phyloP scores from a whole-genome alignment of 2,797 vertebrate species.

The Enteromius mattozi region DNA sequence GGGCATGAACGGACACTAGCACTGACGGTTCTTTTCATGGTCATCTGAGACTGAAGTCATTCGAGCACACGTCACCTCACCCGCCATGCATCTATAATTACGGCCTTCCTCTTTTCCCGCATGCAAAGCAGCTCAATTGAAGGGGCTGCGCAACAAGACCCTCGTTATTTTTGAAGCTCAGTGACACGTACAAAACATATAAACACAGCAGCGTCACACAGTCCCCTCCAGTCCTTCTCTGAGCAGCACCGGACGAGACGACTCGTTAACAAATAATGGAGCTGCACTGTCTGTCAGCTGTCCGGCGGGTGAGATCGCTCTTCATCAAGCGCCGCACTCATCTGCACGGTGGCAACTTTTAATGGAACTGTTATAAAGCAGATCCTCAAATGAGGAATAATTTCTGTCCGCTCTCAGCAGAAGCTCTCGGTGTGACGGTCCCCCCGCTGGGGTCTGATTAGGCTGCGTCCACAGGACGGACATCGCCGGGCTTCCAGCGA shows the following conservation, averaged over 20 bases:
- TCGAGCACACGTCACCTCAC: constrained; percentile 92
- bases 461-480: constrained; percentile 85
- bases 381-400: constrained; percentile 91
- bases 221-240: background rate
- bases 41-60: constrained; percentile 83
- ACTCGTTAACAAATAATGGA: background rate
- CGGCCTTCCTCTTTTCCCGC: constrained; percentile 81
- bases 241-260: background rate
- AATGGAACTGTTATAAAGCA: constrained; percentile 94
- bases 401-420: constrained; percentile 88
- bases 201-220: constrained; percentile 31
- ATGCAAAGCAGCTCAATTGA: background rate
- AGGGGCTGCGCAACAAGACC: constrained; percentile 88
- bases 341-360: constrained; percentile 82
- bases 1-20: background rate
- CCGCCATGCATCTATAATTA: constrained; percentile 93
- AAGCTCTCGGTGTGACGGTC: constrained; percentile 84
- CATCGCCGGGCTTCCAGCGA: constrained; percentile 83
- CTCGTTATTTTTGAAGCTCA: constrained; percentile 69
- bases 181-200: constrained; percentile 26
- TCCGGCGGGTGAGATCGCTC: constrained; percentile 64
- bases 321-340: constrained; percentile 83
- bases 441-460: constrained; percentile 91
- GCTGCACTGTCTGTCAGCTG: constrained; percentile 63
- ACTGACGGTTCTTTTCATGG: constrained; percentile 45